Percentiles rank a stretch among this genome's conserved stretches.
Conservation (phyloP, 2,797 vertebrate genomes). For the Euthynnus affinis region DNA sequence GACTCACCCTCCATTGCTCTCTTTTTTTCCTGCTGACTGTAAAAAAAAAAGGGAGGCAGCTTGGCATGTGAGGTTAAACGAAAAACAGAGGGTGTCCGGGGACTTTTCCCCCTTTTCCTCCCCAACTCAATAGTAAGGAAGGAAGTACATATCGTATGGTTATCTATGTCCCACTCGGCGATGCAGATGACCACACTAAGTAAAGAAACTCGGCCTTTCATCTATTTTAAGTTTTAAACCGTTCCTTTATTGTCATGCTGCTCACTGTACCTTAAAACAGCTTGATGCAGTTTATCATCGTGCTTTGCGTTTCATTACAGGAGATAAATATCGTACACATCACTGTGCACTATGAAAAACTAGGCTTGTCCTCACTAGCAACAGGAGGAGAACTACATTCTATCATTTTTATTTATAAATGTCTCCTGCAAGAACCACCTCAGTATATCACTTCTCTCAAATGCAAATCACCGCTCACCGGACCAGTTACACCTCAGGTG, state of each 20-base stretch:
- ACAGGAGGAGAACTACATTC: not conserved
- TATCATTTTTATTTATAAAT: slow-evolving; percentile 1
- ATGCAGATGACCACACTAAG: not conserved
- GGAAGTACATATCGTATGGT: slow-evolving; percentile 34
- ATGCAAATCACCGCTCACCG: too few species aligned
- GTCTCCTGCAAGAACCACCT: not conserved
- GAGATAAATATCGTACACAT: not conserved
- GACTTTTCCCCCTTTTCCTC: slow-evolving; percentile 26
- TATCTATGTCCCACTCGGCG: slow-evolving; percentile 4
- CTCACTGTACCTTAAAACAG: not conserved
- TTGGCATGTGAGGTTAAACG: slow-evolving; percentile 23
- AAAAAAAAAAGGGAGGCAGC: slow-evolving; percentile 30
- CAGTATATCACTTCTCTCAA: too few species aligned
- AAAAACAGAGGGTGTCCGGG: slow-evolving; percentile 35
- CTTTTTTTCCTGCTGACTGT: slow-evolving; percentile 48
- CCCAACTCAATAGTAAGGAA: slow-evolving; percentile 30
- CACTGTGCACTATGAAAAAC: not conserved
- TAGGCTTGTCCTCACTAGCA: not conserved
- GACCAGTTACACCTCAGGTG: too few species aligned
- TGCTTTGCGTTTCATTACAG: slow-evolving; percentile 1
- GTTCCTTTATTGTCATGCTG: not conserved
- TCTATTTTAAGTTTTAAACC: not conserved
- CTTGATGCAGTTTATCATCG: not conserved
- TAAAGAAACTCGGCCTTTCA: not conserved
- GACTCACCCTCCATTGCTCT: slow-evolving; percentile 22